A percentile compares a stretch with the other conserved stretches of the same genome.
These are phyloP conservation scores for Chamaetylas fuelleborni DNA, from an alignment of 2,113 vertebrate genomes.

Conservation along the genomic window DNA sequence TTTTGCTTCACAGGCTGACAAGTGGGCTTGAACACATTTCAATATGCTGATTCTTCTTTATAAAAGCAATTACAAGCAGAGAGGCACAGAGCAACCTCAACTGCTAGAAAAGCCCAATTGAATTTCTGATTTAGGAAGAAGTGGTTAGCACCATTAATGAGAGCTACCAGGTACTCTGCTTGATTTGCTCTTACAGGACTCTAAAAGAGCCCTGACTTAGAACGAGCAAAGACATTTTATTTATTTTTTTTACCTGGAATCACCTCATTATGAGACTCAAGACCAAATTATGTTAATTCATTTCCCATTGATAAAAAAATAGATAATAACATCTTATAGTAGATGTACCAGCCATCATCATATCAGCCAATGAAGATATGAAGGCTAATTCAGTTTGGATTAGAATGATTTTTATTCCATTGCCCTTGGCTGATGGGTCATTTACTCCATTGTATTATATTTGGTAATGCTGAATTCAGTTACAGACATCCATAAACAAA, in stretches of 20 bases:
- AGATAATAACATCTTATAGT: not conserved
- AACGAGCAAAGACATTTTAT: not conserved
- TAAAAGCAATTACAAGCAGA: slow-evolving; percentile 42
- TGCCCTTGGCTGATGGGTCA: not conserved
- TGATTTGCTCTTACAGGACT: not conserved
- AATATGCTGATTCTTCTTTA: slow-evolving; percentile 53
- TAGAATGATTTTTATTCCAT: not conserved
- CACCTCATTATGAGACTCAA: not conserved
- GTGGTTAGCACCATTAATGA: not conserved
- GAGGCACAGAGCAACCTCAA: not conserved
- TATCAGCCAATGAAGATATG: not conserved
- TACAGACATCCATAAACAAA: not conserved
- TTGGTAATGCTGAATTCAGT: not conserved
- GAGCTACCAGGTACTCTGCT: not conserved
- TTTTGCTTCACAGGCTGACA: slow-evolving; percentile 28
- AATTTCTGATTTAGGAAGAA: slow-evolving; percentile 19
- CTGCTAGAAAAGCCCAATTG: slow-evolving; percentile 6
- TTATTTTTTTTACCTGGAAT: not conserved
- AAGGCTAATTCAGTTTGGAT: not conserved
- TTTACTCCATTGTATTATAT: not conserved
- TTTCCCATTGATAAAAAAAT: not conserved
- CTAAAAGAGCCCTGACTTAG: not conserved
- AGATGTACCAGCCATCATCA: not conserved
- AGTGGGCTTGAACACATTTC: slow-evolving; percentile 41
- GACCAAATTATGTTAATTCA: not conserved